These are phyloP conservation scores for Pseudochromis fuscus DNA, from an alignment of 2,797 vertebrate species.

Conservation along the genomic window DNA sequence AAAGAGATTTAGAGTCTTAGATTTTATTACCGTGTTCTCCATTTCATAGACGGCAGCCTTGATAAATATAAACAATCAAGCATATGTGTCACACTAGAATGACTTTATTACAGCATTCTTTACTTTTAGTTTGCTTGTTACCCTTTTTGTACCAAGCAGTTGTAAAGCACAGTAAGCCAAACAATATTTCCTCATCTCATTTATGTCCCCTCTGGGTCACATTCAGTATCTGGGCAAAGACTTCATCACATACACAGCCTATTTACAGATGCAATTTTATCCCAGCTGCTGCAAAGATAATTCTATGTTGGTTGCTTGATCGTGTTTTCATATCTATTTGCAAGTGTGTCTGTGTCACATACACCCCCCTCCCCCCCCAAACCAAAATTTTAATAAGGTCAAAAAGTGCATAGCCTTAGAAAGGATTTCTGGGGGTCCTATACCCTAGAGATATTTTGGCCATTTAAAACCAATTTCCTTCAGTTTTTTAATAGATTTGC, in stretches of 20 bases:
- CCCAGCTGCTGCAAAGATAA: conserved; percentile 57
- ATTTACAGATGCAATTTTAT: conserved; percentile 73
- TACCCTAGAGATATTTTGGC: conserved; percentile 47
- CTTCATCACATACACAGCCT: conserved; percentile 57
- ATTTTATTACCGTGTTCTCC: neutral
- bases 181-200: conserved; percentile 68
- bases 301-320: conserved; percentile 63
- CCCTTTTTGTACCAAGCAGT: conserved; percentile 42
- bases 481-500: conserved; percentile 57
- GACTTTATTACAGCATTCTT: conserved; percentile 32
- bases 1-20: neutral
- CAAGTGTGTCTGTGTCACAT: conserved; percentile 38
- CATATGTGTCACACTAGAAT: conserved; percentile 20
- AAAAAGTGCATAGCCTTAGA: conserved; percentile 49
- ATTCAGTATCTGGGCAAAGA: conserved; percentile 56
- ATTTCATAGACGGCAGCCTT: neutral
- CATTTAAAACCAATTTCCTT: conserved; percentile 67
- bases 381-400: conserved; percentile 71
- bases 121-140: conserved; percentile 52
- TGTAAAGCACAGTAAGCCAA: conserved; percentile 38
- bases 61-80: conserved; percentile 32
- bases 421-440: conserved; percentile 35
- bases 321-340: conserved; percentile 65
- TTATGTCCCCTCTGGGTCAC: conserved; percentile 71
- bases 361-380: conserved; percentile 17